These are phyloP conservation scores for Pluvialis apricaria DNA, from an alignment of 2,113 vertebrate species.

Conservation along the genomic window DNA sequence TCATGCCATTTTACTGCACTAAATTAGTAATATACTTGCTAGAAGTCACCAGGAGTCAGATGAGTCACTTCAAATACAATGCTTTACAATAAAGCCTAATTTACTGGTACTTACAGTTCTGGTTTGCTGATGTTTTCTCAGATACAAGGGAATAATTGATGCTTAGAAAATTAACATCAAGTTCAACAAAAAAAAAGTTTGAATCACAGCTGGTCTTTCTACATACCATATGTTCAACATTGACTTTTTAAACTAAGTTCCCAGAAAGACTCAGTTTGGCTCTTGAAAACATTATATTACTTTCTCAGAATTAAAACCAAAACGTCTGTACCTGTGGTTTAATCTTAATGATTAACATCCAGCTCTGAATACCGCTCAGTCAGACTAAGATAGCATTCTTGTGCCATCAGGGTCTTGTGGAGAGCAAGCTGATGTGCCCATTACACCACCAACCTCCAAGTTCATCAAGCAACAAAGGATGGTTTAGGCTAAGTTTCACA, in stretches of 20 bases:
- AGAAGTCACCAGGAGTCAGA: constrained; percentile 4
- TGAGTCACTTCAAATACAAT: constrained; percentile 25
- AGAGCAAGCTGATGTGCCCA: background rate
- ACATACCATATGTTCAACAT: background rate
- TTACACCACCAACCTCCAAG: background rate
- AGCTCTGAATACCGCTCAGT: background rate
- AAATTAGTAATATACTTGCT: constrained; percentile 14
- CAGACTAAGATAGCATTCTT: background rate
- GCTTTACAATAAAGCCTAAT: constrained; percentile 33
- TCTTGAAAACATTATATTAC: constrained; percentile 9
- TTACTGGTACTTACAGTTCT: background rate
- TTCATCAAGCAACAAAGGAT: background rate
- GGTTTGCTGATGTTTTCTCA: constrained; percentile 15
- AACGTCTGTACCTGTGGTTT: background rate
- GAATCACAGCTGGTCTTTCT: constrained; percentile 25
- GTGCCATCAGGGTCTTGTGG: background rate
- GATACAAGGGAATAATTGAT: constrained; percentile 2
- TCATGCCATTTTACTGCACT: background rate
- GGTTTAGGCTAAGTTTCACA: background rate
- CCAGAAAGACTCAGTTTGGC: background rate
- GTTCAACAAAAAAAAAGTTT: constrained; percentile 13
- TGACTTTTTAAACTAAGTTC: constrained; percentile 40
- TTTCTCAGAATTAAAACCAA: constrained; percentile 12
- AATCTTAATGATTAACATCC: background rate
- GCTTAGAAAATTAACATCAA: constrained; percentile 9